Percentiles rank a stretch among this genome's conserved stretches.
phyloP scores from a whole-genome alignment of 2,888 invertebrate species.

The Tetragonisca angustula region DNA sequence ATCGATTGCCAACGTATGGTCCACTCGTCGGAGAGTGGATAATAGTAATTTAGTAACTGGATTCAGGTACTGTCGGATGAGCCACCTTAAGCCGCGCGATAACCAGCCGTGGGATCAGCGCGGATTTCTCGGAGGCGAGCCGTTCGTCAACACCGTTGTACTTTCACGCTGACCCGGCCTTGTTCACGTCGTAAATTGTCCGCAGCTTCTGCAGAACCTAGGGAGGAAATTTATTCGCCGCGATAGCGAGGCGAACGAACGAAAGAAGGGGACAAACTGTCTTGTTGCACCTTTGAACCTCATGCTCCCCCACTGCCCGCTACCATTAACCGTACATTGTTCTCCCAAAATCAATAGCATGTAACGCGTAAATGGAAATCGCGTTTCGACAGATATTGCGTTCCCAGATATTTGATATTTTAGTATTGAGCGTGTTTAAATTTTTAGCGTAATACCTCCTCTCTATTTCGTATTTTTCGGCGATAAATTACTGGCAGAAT shows the following conservation, averaged over 20 bases:
- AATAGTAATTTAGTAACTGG: conserved; percentile 59
- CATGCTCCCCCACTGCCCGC: background rate
- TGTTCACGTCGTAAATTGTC: conserved; percentile 12
- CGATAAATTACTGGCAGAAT: background rate
- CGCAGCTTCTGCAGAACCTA: background rate
- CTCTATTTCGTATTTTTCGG: background rate
- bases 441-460: background rate
- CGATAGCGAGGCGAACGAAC: conserved; percentile 5
- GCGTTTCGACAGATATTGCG: background rate
- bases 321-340: conserved; percentile 31
- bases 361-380: background rate
- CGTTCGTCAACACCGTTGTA: conserved; percentile 45
- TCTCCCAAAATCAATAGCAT: background rate
- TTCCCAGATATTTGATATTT: background rate
- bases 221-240: conserved; percentile 20
- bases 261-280: background rate
- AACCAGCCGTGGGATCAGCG: conserved; percentile 46
- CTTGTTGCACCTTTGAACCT: background rate
- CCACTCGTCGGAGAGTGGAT: conserved; percentile 41
- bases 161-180: conserved; percentile 16
- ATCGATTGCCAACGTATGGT: conserved; percentile 35
- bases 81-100: conserved; percentile 38
- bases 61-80: conserved; percentile 4
- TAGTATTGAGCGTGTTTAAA: background rate
- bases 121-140: conserved; percentile 37